phyloP scores from a whole-genome alignment of 2,888 invertebrate genomes.

The Suillia variegata region DNA sequence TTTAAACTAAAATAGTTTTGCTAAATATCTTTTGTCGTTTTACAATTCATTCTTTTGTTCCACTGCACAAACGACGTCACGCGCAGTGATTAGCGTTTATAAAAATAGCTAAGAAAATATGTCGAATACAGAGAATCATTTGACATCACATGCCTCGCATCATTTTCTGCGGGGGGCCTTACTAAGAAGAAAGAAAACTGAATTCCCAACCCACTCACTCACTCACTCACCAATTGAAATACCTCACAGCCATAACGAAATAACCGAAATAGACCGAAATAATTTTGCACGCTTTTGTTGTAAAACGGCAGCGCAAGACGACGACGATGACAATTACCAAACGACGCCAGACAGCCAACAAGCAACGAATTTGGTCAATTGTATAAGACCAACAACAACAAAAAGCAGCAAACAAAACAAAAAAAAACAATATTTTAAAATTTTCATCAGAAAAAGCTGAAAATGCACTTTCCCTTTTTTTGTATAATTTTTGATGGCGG shows the following conservation, averaged over 20 bases:
- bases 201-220: too few relatives aligned
- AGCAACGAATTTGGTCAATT: too few relatives aligned
- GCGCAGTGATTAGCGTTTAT: too few relatives aligned
- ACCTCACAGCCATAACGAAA: conserved; percentile 23
- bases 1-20: too few relatives aligned
- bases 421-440: too few relatives aligned
- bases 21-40: neutral
- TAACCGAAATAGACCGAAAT: neutral
- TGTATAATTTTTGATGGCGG: neutral
- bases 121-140: conserved; percentile 12
- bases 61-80: conserved; percentile 16
- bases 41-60: neutral
- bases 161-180: neutral
- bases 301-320: too few relatives aligned
- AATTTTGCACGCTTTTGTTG: neutral
- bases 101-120: too few relatives aligned
- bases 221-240: neutral
- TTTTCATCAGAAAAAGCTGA: neutral
- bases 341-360: too few relatives aligned
- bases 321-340: neutral
- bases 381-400: too few relatives aligned
- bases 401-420: too few relatives aligned
- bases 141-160: conserved; percentile 18
- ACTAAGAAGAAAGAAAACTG: neutral
- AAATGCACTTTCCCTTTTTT: conserved; percentile 7